These are phyloP conservation scores for Crypturellus tataupa DNA, from an alignment of 2,797 vertebrate genomes.

Conservation along the genomic window DNA sequence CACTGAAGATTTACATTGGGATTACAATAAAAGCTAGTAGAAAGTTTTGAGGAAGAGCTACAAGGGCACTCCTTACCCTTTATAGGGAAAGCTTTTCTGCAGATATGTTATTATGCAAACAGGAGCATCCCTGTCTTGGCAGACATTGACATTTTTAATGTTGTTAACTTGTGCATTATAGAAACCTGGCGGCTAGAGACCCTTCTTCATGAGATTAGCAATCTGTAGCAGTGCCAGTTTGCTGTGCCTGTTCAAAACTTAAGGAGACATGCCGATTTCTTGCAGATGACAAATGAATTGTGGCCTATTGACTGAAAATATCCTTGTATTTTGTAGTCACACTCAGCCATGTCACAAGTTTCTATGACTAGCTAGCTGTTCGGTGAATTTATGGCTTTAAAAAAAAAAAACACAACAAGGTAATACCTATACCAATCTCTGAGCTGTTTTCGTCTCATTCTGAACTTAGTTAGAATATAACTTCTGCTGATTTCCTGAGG, in stretches of 20 bases:
- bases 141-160: background rate
- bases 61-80: background rate
- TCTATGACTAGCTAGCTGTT: background rate
- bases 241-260: background rate
- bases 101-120: background rate
- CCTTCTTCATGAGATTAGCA: background rate
- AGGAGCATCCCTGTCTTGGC: background rate
- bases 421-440: background rate
- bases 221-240: background rate
- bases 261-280: background rate
- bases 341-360: background rate
- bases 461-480: background rate
- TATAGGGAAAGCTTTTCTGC: background rate
- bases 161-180: background rate
- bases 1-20: background rate
- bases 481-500: background rate
- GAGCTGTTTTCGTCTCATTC: background rate
- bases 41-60: background rate
- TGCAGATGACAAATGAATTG: background rate
- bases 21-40: background rate
- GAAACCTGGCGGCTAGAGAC: background rate
- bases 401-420: background rate
- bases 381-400: background rate
- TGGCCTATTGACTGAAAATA: background rate
- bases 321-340: background rate